Conservation (phyloP, 2,797 vertebrate genomes). For the Sardinella longiceps region DNA sequence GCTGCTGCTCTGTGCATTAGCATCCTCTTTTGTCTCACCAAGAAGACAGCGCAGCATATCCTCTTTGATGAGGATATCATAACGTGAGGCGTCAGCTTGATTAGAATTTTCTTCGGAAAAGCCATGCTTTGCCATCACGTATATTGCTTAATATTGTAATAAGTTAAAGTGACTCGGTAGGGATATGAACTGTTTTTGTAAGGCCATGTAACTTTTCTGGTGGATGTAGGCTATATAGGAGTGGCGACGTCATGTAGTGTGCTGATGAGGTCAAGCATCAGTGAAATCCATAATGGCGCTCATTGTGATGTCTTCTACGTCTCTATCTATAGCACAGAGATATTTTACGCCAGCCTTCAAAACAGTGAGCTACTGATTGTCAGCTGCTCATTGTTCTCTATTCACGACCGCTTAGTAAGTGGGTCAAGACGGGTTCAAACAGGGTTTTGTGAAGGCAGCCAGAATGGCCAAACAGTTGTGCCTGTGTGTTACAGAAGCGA, state of each 20-base stretch:
- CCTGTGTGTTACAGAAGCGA: constrained; percentile 53
- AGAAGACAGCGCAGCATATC: neutral
- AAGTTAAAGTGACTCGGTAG: neutral
- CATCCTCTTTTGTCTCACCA: constrained; percentile 10
- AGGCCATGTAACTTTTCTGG: neutral
- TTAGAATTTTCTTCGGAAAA: neutral
- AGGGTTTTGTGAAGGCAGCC: neutral
- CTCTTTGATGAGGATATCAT: neutral
- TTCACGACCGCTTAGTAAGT: constrained; percentile 68
- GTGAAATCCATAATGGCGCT: neutral
- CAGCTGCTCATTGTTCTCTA: constrained; percentile 73
- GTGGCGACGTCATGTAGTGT: neutral
- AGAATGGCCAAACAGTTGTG: constrained; percentile 10
- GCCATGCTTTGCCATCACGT: neutral
- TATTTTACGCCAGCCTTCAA: constrained; percentile 42
- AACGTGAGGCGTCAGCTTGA: neutral
- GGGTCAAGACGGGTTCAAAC: constrained; percentile 68
- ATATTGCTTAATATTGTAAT: neutral
- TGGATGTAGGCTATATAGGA: neutral
- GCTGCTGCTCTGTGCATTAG: constrained; percentile 10
- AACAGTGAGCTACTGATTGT: constrained; percentile 60
- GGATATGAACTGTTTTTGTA: neutral
- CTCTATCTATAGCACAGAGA: constrained; percentile 41
- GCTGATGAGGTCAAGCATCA: constrained; percentile 11
- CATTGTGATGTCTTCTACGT: neutral